Percentiles rank a stretch among this genome's conserved stretches.
phyloP scores from a whole-genome alignment of 2,797 vertebrate genomes.

The Gymnothorax reevesii region DNA sequence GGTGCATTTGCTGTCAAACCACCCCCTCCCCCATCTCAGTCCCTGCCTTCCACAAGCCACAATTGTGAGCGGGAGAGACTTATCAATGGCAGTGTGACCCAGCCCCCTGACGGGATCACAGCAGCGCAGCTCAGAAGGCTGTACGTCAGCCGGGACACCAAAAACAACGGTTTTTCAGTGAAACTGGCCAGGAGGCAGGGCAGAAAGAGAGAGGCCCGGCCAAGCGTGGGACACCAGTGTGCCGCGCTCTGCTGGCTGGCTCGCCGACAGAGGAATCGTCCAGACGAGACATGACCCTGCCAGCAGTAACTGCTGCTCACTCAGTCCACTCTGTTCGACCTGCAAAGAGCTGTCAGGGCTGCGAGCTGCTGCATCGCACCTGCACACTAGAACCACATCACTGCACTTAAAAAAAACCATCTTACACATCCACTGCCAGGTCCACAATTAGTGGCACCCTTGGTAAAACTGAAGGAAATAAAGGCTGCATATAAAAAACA shows the following conservation, averaged over 20 bases:
- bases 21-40: no score
- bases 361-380: not conserved
- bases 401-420: no score
- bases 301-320: conserved; percentile 54
- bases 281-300: not conserved
- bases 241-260: not conserved
- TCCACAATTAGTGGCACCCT: no score
- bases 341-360: conserved; percentile 42
- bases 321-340: conserved; percentile 41
- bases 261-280: conserved; percentile 15
- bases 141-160: conserved; percentile 1
- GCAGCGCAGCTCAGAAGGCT: not conserved
- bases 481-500: no score
- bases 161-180: not conserved
- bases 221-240: not conserved
- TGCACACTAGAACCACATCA: not conserved
- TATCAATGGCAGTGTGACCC: not conserved
- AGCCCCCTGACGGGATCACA: not conserved
- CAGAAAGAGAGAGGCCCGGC: not conserved
- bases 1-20: not conserved
- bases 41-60: not conserved
- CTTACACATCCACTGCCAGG: no score
- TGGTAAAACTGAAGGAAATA: no score
- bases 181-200: not conserved
- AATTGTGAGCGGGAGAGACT: not conserved